Evolutionary conservation across 2,113 vertebrate species (phyloP).

Genomic region (Pandion haliaetus): DNA sequence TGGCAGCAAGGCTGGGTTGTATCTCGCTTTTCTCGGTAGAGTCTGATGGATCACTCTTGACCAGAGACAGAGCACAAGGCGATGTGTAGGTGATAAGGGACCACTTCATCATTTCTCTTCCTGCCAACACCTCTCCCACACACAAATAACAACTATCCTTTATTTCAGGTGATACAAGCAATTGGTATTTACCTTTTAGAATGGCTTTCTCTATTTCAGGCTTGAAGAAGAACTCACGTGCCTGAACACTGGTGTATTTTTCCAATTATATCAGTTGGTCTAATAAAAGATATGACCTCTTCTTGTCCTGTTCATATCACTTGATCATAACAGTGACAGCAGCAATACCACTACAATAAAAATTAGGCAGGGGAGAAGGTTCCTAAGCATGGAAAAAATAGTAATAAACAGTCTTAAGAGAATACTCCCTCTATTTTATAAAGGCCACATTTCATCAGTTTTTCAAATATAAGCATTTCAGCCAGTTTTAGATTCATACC

Average conservation of each 20-base stretch:
- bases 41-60: not conserved
- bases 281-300: not conserved
- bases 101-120: not conserved
- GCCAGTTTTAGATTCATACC: not conserved
- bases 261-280: not conserved
- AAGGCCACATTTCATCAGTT: not conserved
- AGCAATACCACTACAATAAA: not conserved
- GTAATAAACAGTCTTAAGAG: not conserved
- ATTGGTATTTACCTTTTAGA: not conserved
- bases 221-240: not conserved
- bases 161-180: not conserved
- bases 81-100: not conserved
- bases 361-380: not conserved
- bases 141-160: not conserved
- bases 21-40: not conserved
- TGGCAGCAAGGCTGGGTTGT: not conserved
- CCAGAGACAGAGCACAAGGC: not conserved
- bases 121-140: not conserved
- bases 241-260: not conserved
- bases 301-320: not conserved
- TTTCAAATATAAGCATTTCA: not conserved
- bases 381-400: not conserved
- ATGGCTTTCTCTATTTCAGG: not conserved
- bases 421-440: not conserved
- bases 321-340: not conserved